Conservation (phyloP, 2,888 invertebrate genomes). For the Hofmannophila pseudospretella region DNA sequence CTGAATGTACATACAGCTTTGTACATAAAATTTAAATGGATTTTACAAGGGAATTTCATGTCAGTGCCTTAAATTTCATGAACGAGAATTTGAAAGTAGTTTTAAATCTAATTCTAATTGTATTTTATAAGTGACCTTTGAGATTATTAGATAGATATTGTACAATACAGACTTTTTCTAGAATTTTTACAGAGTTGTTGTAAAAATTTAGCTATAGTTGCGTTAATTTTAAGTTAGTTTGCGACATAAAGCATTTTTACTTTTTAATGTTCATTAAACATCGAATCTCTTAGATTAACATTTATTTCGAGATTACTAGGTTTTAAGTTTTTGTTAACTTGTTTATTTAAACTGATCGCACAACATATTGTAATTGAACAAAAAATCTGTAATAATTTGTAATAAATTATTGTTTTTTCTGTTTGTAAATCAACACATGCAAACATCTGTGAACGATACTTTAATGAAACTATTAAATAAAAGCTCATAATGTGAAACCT, state of each 20-base stretch:
- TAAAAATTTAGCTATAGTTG: constrained; percentile 30
- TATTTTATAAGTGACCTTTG: constrained; percentile 36
- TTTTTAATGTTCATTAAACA: constrained; percentile 25
- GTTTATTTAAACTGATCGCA: constrained; percentile 62
- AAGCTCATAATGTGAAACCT: constrained; percentile 48
- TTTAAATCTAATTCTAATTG: constrained; percentile 11
- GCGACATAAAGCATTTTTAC: constrained; percentile 38
- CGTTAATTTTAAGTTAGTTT: constrained; percentile 19
- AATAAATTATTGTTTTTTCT: constrained; percentile 71
- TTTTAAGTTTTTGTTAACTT: constrained; percentile 56
- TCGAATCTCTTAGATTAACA: constrained; percentile 63
- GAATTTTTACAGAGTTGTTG: constrained; percentile 62
- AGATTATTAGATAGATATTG: constrained; percentile 60
- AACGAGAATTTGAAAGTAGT: constrained; percentile 1
- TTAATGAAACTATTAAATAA: constrained; percentile 65
- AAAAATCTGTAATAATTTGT: constrained; percentile 48
- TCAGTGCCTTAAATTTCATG: constrained; percentile 39
- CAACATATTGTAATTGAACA: constrained; percentile 49
- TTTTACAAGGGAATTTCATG: constrained; percentile 24
- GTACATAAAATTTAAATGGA: constrained; percentile 18
- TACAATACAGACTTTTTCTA: constrained; percentile 56
- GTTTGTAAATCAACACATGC: constrained; percentile 43
- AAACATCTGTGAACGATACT: constrained; percentile 59
- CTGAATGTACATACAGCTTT: constrained; percentile 11
- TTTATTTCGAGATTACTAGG: constrained; percentile 69